Base-by-base conservation (phyloP, 2,888 invertebrate genomes). In the Hololepta plana region DNA sequence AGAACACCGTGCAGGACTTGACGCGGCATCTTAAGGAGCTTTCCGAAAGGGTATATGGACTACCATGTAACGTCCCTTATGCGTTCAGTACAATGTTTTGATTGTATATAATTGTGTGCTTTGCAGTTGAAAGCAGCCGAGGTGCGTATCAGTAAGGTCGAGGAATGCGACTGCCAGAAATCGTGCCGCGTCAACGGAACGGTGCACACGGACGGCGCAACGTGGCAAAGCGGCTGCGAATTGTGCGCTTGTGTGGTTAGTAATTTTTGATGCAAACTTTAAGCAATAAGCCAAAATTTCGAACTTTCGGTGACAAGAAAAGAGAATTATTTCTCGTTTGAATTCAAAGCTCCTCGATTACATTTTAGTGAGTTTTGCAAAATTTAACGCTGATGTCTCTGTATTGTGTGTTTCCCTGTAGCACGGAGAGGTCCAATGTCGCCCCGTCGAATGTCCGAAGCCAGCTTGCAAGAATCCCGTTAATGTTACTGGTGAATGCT, bases 161-260 rank as follows among this genome's bases (percentile, higher is more conserved):
- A 87, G 58, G 74, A 80, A 55, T 88, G 87, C 56, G 85, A 87
- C 61, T 88, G 88, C 59, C 76, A 76, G 59, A 81, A 79, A 59
- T 79, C 82, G 36, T 88, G 87, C 62, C 67, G 67, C 47, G 67
- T 73, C 40, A 82, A 84, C 56, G 80, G 75, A 37, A 74, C 77
- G 29, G 67, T 75, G 33, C 73, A 76, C 49, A 72, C 75, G 30
- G 85, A 87, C 51, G 85, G 85, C 29, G 74, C 79, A 38, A 71
- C 72, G 31, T 87, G 87, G 87, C 71, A 75, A 53, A 65, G 71
- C 47, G 75, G 72, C 54, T 88, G 88, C 63, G 75, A 82, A 50
- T 70, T 73, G 45, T 87, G 88, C 66, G 72, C 79, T 51, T 88
- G 88, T 63, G 72, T 77, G 64, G 80, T 81, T 54, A 63, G 64